A percentile compares a stretch with the other conserved stretches of the same genome.
Evolutionary conservation across 2,888 invertebrate species (phyloP).

Genomic region (Blastobasis adustella): DNA sequence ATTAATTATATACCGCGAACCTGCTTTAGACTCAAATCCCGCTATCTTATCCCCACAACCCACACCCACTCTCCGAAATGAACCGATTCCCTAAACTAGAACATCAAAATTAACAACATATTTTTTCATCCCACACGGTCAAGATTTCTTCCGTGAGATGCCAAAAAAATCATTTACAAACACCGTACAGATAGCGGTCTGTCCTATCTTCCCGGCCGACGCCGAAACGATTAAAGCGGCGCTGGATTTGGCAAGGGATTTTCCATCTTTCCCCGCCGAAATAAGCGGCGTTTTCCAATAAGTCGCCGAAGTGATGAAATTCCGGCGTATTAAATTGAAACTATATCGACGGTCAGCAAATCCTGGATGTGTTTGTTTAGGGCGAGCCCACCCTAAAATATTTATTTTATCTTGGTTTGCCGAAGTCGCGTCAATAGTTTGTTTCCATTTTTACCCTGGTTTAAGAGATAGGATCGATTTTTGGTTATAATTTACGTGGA

Average conservation of each 20-base stretch:
- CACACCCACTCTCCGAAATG: conserved; percentile 22
- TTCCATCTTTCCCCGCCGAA: conserved; percentile 20
- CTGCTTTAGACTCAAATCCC: conserved; percentile 14
- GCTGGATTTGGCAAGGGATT: conserved; percentile 16
- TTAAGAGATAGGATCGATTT: conserved; percentile 63
- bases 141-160: conserved; percentile 30
- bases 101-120: conserved; percentile 15
- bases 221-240: conserved; percentile 28
- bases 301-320: conserved; percentile 50
- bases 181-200: conserved; percentile 40
- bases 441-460: conserved; percentile 62
- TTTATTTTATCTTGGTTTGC: conserved; percentile 74
- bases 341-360: conserved; percentile 74
- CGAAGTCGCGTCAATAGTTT: conserved; percentile 71
- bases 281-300: conserved; percentile 39
- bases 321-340: conserved; percentile 72
- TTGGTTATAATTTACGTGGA: conserved; percentile 62
- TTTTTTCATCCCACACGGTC: conserved; percentile 11
- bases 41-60: not conserved
- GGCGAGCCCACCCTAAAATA: conserved; percentile 73
- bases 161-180: conserved; percentile 47
- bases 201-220: conserved; percentile 25
- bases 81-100: conserved; percentile 22
- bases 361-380: conserved; percentile 71
- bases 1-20: conserved; percentile 47